Evolutionary conservation across 2,888 invertebrate species (phyloP).

Genomic region (Nipponacmea schrenckii): DNA sequence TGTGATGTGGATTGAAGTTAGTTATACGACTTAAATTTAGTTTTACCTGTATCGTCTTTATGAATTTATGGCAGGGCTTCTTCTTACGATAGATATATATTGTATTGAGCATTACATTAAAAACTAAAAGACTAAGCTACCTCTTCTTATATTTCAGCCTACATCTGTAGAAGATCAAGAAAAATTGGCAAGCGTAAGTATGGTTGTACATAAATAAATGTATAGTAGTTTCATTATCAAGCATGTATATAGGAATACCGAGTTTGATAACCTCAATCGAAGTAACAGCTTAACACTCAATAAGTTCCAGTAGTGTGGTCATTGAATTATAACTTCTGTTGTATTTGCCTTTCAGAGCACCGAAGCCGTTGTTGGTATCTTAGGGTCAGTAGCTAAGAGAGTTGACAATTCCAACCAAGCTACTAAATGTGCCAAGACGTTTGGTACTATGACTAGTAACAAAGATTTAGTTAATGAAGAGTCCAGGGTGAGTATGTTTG

Average conservation of each 20-base stretch:
- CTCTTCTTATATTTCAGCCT: constrained; percentile 19
- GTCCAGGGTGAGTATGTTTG: constrained; percentile 28
- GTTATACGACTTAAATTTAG: too few relatives aligned
- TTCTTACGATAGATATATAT: too few relatives aligned
- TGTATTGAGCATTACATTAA: too few relatives aligned
- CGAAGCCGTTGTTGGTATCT: constrained; percentile 36
- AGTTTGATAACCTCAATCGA: too few relatives aligned
- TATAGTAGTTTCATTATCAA: background rate
- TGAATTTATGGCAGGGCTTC: too few relatives aligned
- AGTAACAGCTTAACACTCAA: too few relatives aligned
- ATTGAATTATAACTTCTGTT: too few relatives aligned
- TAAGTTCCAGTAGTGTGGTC: too few relatives aligned
- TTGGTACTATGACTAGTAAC: constrained; percentile 40
- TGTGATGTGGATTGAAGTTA: too few relatives aligned
- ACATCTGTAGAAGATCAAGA: constrained; percentile 37
- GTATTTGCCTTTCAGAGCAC: constrained; percentile 25
- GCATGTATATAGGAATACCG: background rate
- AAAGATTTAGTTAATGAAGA: constrained; percentile 35
- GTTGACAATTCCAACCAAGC: constrained; percentile 41
- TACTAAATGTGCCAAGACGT: constrained; percentile 36
- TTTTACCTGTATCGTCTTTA: too few relatives aligned
- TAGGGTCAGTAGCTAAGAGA: constrained; percentile 37
- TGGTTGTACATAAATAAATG: too few relatives aligned
- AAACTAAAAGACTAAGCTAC: background rate
- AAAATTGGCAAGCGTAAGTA: constrained; percentile 33